Base-by-base conservation (phyloP, 2,797 vertebrate species). In the Meriones psammophilus region DNA sequence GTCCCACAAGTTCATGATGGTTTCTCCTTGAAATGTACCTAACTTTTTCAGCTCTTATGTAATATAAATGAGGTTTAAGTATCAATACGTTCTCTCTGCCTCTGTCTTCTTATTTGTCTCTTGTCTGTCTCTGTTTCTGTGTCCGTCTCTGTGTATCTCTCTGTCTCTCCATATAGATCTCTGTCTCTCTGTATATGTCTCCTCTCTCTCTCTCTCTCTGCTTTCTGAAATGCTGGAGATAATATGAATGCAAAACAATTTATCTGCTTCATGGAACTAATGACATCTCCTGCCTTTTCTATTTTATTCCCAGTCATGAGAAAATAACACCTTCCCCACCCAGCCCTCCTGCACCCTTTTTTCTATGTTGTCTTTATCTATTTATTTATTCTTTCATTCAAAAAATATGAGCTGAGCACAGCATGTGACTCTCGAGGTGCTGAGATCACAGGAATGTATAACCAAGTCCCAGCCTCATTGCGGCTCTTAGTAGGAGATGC, bases 351-450 rank as follows among this genome's bases (percentile, higher is more conserved):
- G 3, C 14, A 0, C 3, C 13, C 14, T 56, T 50, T 58, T 26
- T 12, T 60, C n/a, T 17, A 4, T 42, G 9, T 74, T 64, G 12
- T 78, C 78, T 71, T 58, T 60, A 28, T 78, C 50, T 36, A 4
- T 64, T 79, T 18, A 62, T 71, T 77, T 6, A 42, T 89, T 92
- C 30, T 77, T 91, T 93, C 22, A 87, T 56, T 80, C 28, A 90
- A 64, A 73, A 68, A 54, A 26, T 18, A 46, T 28, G 26, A 76
- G 6, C 9, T 71, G 54, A 62, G 2, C 18, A 74, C 30, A 36
- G 26, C 5, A 10, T 22, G 6, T 28, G 13, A 46, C 46, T 62
- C 17, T 86, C 33, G 30, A 36, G 28, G 28, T 46, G 66, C 14
- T 36, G 10, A n/a, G 24, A 84, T 9, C 24, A 9, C 9, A 74